Evolutionary conservation across 2,888 invertebrate species (phyloP).

Genomic region (Gnatocerus cornutus): DNA sequence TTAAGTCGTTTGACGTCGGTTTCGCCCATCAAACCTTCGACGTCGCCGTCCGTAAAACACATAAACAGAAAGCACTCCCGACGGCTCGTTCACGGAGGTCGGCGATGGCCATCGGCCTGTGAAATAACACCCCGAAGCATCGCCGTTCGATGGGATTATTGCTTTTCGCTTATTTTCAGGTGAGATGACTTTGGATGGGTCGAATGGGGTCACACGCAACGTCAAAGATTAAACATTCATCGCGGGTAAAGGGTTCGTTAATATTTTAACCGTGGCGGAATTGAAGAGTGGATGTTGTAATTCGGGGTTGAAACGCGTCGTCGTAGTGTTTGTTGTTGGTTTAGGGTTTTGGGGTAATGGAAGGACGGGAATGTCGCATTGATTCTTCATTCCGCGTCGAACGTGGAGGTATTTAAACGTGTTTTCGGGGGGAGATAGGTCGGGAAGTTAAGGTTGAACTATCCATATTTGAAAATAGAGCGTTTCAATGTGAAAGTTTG

Average conservation of each 20-base stretch:
- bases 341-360: conserved; percentile 15
- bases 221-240: conserved; percentile 26
- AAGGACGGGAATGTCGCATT: conserved; percentile 4
- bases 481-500: no score
- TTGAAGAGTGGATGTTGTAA: conserved; percentile 10
- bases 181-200: conserved; percentile 7
- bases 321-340: conserved; percentile 19
- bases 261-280: conserved; percentile 20
- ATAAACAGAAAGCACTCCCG: conserved; percentile 25
- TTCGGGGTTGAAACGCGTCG: conserved; percentile 3
- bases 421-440: not conserved
- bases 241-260: conserved; percentile 18
- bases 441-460: conserved; percentile 8
- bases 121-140: conserved; percentile 41
- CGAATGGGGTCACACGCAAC: conserved; percentile 18
- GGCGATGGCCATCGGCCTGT: conserved; percentile 32
- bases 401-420: conserved; percentile 11
- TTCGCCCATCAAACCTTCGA: not conserved
- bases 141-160: conserved; percentile 42
- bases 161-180: conserved; percentile 39
- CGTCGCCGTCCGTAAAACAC: conserved; percentile 14
- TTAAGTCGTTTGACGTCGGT: conserved; percentile 1
- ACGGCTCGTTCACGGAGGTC: conserved; percentile 11
- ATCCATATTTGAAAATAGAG: no score
- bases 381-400: conserved; percentile 11